Base-by-base conservation (phyloP, 2,797 vertebrate genomes). In the Diplodus puntazzo region DNA sequence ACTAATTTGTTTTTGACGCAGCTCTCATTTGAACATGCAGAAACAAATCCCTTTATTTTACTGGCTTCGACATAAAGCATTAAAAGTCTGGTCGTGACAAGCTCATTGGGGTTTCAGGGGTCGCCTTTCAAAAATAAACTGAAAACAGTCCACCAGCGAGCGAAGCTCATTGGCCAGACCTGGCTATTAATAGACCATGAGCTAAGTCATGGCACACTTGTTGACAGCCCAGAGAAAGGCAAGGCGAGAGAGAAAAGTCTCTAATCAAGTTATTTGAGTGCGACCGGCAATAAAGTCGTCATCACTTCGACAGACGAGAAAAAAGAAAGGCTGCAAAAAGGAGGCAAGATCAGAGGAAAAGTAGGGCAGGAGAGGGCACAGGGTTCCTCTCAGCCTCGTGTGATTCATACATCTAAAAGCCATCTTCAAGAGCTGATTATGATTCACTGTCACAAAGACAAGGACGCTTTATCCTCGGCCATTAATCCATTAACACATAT, bases 231-330 rank as follows among this genome's bases (percentile, higher is more conserved):
- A 23, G 50, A 73, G 71, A 79, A 75, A 70, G 72, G 80, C 58
- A n/a, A 78, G 59, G 81, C 17, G 10, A 82, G 69, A 62, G 54
- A 77, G 55, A 72, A 83, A 85, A 74, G 65, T 79, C 80, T 88
- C 79, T 89, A 87, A 91, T 92, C 86, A 91, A 92, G 70, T 89
- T 85, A 88, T 80, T 77, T 73, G 76, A 81, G 62, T 81, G 80
- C 80, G 64, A 83, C 75, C 65, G 48, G 74, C 88, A 83, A 82
- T 87, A 83, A 86, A 83, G 68, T 67, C 85, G 85, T 90, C 83
- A 82, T 89, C 88, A 58, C 84, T 81, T 79, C 34, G 70, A 66
- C 74, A 83, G 67, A 46, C 3, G 50, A 17, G 77, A 74, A 76
- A 72, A 87, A 57, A 65, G 60, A 63, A 46, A 73, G 69, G 66